A percentile compares a stretch with the other conserved stretches of the same genome.
These are phyloP conservation scores for Ceyx cyanopectus DNA, from an alignment of 2,113 vertebrate species.

Conservation along the genomic window DNA sequence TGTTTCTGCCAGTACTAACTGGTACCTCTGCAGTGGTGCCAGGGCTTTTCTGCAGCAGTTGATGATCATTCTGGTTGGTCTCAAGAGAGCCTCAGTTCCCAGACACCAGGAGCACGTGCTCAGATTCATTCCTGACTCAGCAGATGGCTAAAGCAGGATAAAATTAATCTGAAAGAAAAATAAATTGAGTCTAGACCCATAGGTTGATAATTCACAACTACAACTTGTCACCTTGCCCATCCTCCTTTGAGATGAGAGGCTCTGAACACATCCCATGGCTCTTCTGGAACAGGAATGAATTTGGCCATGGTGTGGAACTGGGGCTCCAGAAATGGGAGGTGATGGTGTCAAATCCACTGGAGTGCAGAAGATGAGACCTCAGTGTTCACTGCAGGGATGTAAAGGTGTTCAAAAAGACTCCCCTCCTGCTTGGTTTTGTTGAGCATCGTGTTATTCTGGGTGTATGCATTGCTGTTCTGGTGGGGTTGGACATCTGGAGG, in stretches of 20 bases:
- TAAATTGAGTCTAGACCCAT: too few species aligned
- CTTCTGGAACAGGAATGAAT: not conserved
- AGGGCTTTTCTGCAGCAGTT: not conserved
- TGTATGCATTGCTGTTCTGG: not conserved
- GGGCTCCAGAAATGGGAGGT: not conserved
- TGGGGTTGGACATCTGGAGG: not conserved
- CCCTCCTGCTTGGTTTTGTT: not conserved
- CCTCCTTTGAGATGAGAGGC: not conserved
- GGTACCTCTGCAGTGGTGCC: not conserved
- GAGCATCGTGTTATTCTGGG: fast-evolving
- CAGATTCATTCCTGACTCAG: not conserved
- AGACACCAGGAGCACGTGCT: not conserved
- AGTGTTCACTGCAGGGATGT: not conserved
- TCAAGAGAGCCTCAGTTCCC: not conserved
- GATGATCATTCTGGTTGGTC: not conserved
- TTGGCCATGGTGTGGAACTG: fast-evolving
- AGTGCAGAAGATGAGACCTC: not conserved
- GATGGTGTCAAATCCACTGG: not conserved
- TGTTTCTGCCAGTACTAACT: not conserved
- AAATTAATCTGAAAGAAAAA: not conserved
- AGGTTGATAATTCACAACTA: not conserved
- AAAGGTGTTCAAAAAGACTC: fast-evolving
- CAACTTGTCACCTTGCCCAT: not conserved
- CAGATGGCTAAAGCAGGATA: not conserved
- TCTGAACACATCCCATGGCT: fast-evolving